A percentile compares a stretch with the other conserved stretches of the same genome.
Conservation (phyloP, 1,140 invertebrate genomes). For the Meloidogyne exigua region DNA sequence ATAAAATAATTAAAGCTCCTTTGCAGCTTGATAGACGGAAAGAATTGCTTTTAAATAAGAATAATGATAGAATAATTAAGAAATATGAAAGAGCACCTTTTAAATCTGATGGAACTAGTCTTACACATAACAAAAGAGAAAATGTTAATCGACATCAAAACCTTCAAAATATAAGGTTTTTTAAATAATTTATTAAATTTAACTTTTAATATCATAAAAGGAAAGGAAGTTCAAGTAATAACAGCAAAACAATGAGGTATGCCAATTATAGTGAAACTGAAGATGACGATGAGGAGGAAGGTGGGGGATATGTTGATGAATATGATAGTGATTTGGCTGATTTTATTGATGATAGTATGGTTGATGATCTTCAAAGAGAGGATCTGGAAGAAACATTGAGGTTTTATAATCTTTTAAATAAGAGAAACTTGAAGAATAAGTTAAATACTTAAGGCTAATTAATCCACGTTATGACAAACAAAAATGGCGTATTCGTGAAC, state of each 20-base stretch:
- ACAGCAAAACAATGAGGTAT: background rate
- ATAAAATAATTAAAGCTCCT: background rate
- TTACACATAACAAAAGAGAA: slow-evolving; percentile 25
- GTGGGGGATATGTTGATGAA: slow-evolving; percentile 31
- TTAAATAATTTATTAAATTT: background rate
- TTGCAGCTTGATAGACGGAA: background rate
- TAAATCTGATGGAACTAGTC: slow-evolving; percentile 6
- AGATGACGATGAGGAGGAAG: slow-evolving; percentile 30
- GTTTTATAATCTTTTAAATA: slow-evolving; percentile 16
- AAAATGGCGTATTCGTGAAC: slow-evolving; percentile 52
- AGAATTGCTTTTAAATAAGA: background rate
- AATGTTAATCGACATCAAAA: slow-evolving; percentile 6
- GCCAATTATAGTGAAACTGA: slow-evolving; percentile 43
- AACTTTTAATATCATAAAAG: background rate
- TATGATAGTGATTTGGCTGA: slow-evolving; percentile 59
- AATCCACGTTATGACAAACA: slow-evolving; percentile 53
- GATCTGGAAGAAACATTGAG: slow-evolving; percentile 53
- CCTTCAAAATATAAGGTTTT: slow-evolving; percentile 12
- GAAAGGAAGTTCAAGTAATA: background rate
- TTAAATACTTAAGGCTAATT: slow-evolving; percentile 45
- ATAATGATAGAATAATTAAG: background rate
- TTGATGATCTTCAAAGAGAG: slow-evolving; percentile 48
- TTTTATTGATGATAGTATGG: slow-evolving; percentile 56
- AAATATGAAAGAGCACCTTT: background rate
- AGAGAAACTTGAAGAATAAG: no score